Conservation (phyloP, 2,797 vertebrate genomes). For the Emys orbicularis region DNA sequence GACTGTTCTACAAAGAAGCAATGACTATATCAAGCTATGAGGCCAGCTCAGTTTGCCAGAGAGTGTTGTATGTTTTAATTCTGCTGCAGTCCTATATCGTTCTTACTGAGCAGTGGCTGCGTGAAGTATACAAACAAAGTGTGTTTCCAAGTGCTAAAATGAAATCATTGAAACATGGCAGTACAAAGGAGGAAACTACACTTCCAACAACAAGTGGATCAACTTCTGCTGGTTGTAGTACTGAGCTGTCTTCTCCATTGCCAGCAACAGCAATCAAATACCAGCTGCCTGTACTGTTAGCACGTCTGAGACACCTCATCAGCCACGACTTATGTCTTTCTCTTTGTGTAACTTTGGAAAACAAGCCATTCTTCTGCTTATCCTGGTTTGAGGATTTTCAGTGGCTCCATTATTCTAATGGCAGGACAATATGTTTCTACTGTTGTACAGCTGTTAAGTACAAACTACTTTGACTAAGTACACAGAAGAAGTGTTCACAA, state of each 20-base stretch:
- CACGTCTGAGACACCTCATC: rapidly evolving
- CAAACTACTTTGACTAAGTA: not conserved
- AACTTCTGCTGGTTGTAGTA: not conserved
- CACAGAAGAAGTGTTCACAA: not conserved
- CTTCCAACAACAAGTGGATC: rapidly evolving
- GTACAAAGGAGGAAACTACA: not conserved
- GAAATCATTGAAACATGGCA: rapidly evolving
- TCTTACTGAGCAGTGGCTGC: not conserved
- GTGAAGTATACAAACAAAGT: not conserved
- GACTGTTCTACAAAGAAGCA: not conserved
- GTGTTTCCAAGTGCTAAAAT: rapidly evolving
- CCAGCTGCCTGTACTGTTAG: not conserved
- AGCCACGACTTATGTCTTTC: not conserved
- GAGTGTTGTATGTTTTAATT: not conserved
- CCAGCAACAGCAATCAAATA: not conserved
- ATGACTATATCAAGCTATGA: not conserved
- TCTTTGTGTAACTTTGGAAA: not conserved
- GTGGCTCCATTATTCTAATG: not conserved
- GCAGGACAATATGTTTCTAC: not conserved
- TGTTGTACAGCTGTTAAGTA: not conserved
- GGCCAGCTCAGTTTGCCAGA: not conserved
- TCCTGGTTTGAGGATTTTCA: not conserved
- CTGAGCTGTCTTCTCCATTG: not conserved
- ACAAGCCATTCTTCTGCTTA: not conserved
- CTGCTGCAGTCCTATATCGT: not conserved